Evolutionary conservation across 1,140 invertebrate genomes (phyloP), one percentile per base, ranked within the genome.

Genomic region (Drosophila sulfurigaster): DNA sequence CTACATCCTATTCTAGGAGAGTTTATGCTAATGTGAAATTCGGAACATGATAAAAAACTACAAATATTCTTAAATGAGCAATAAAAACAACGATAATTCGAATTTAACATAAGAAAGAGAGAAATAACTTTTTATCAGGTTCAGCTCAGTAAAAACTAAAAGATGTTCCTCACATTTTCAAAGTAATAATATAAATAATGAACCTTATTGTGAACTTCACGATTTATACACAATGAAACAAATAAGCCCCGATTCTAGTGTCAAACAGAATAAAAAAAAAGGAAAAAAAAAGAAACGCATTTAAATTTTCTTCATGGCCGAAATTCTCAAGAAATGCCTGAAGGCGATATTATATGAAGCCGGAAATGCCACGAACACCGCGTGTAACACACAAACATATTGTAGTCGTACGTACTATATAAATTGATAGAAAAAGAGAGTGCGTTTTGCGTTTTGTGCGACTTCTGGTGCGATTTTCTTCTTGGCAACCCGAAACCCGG

Each of bases 261-360:
- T 35, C 57, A 69, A 41, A 74, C 46, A 15, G 10, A 6, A 46
- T 28, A 38, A 7, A 0, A 52, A 30, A 59, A 43, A 51, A 6
- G 69, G 38, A 7, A 0, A 52, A 30, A 59, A 43, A 51, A 6
- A 74, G 38, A 57, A 73, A 73, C 54, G 20, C 35, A n/a, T 60
- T 60, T 10, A 8, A 46, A 59, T 45, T 45, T 74, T 15, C 43
- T 13, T 43, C 65, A 74, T 52, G 57, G 65, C 11, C 56, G 41
- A 51, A 32, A 52, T 52, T 35, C 52, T 49, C 62, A 68, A 62
- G 8, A 56, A 56, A 8, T 35, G 49, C 2, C 54, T 46, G 62
- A 75, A 76, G 69, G 58, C 66, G 46, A 72, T 66, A 60, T 46
- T 32, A 60, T 38, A 59, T 16, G 38, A 76, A 72, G 56, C 69